phyloP scores from a whole-genome alignment of 2,888 invertebrate genomes.

The Rapana venosa region DNA sequence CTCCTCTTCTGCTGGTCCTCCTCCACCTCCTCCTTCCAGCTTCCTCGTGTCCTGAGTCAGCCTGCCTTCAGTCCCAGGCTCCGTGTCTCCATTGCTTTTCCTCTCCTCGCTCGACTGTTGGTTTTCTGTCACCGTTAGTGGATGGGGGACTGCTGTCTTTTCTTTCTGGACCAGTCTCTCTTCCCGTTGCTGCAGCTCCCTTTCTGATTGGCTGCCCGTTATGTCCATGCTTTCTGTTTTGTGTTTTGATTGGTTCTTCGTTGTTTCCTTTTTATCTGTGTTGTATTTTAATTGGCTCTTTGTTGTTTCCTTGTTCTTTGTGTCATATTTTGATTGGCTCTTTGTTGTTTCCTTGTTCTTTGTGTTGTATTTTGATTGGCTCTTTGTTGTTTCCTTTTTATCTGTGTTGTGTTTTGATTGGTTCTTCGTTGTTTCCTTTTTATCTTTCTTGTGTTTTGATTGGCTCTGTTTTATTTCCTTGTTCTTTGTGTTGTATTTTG shows the following conservation, averaged over 20 bases:
- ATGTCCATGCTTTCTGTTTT: background rate
- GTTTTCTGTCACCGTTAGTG: background rate
- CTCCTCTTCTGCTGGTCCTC: background rate
- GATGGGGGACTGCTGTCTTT: too few species aligned
- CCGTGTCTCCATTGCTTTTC: too few species aligned
- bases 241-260: background rate
- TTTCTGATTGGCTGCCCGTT: background rate
- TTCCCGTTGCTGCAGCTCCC: background rate
- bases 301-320: background rate
- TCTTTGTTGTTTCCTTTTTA: background rate
- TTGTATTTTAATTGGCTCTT: background rate
- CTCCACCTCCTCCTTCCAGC: background rate
- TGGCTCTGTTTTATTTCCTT: background rate
- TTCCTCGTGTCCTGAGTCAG: too few species aligned
- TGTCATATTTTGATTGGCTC: background rate
- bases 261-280: background rate
- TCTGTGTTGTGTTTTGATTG: too few species aligned
- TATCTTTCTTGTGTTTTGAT: background rate
- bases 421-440: too few species aligned
- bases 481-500: background rate
- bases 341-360: background rate
- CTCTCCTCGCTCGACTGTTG: background rate
- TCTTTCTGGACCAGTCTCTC: background rate
- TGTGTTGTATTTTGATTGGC: background rate
- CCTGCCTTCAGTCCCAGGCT: too few species aligned